phyloP scores from a whole-genome alignment of 2,113 vertebrate species.

The Hipposideros armiger region DNA sequence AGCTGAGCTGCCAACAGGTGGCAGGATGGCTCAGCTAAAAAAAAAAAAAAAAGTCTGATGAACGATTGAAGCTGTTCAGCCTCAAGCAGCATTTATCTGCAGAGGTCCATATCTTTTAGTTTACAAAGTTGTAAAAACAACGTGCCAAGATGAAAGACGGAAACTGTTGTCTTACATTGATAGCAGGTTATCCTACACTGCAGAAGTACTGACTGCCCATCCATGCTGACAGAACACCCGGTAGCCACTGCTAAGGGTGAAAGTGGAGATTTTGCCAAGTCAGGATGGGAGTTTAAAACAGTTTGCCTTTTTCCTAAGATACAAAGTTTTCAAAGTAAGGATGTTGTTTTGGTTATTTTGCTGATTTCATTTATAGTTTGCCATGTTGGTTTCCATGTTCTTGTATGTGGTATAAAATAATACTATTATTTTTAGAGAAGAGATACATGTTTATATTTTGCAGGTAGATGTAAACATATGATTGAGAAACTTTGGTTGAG shows the following conservation, averaged over 20 bases:
- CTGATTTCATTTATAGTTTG: constrained; percentile 21
- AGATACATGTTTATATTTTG: neutral
- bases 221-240: neutral
- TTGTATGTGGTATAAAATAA: neutral
- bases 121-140: constrained; percentile 80
- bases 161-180: constrained; percentile 37
- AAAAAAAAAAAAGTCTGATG: neutral
- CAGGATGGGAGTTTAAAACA: constrained; percentile 4
- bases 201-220: neutral
- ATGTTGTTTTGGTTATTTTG: constrained; percentile 13
- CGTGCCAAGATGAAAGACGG: constrained; percentile 73
- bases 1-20: too few relatives aligned
- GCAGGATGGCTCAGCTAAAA: too few relatives aligned
- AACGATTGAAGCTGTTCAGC: constrained; percentile 27
- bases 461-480: neutral
- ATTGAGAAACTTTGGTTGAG: neutral
- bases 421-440: neutral
- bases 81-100: constrained; percentile 70
- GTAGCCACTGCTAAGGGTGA: neutral
- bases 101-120: constrained; percentile 68
- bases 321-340: neutral
- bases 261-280: constrained; percentile 19
- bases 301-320: neutral
- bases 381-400: neutral
- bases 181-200: constrained; percentile 29